Conservation (phyloP, 2,888 invertebrate species). For the Synergus itoensis region DNA sequence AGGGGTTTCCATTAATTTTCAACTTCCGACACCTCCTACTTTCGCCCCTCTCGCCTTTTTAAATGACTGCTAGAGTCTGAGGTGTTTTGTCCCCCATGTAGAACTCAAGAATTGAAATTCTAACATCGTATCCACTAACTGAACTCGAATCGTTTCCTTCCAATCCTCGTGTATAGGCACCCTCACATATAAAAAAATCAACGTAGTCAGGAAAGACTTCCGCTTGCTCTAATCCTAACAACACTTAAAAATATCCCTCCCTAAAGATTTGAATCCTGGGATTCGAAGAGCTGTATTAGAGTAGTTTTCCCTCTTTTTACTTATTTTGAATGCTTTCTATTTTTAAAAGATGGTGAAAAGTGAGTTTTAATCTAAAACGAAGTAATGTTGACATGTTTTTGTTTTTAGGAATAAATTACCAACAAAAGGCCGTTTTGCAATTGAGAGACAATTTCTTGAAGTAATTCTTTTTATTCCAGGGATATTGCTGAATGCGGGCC, state of each 20-base stretch:
- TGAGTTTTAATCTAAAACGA: not conserved
- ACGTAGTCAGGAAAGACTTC: slow-evolving; percentile 7
- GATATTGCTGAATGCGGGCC: slow-evolving; percentile 1
- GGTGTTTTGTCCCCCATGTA: slow-evolving; percentile 11
- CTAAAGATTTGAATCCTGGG: slow-evolving; percentile 3
- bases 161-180: slow-evolving; percentile 9
- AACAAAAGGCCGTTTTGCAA: not conserved
- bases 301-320: slow-evolving; percentile 5
- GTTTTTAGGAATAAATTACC: not conserved
- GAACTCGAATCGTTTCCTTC: not conserved
- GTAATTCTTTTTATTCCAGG: not conserved
- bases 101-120: slow-evolving; percentile 20
- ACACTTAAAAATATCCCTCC: not conserved
- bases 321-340: slow-evolving; percentile 18
- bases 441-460: not conserved
- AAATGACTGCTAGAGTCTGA: not conserved
- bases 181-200: not conserved
- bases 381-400: not conserved
- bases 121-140: slow-evolving; percentile 21
- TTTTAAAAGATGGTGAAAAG: slow-evolving; percentile 12
- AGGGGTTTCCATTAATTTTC: not conserved
- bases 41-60: not conserved
- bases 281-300: slow-evolving; percentile 1
- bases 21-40: not conserved
- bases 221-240: slow-evolving; percentile 1